Evolutionary conservation across 2,113 vertebrate species (phyloP), one percentile per base, ranked within the genome.

Genomic region (Anas platyrhynchos): DNA sequence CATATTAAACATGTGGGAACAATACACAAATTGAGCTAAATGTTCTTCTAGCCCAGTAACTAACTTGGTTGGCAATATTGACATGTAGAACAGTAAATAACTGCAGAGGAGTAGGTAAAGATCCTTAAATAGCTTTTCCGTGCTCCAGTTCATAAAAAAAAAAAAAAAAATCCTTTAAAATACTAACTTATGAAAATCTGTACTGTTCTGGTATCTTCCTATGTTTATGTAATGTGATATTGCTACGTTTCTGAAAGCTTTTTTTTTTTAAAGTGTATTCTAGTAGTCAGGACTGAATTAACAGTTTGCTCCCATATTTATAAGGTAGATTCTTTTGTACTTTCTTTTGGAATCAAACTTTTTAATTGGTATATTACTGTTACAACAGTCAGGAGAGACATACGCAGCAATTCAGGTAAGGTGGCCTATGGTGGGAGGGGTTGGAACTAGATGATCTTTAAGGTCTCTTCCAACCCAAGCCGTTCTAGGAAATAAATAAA

Each of bases 1-100:
- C 18, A 3, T 52, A 56, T 69, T 9, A 88, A 85, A 9, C 36
- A 1, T 16, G 20, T 65, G n/a, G 25, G 54, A 76, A 25, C 20
- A 31, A 26, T 16, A 41, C 18, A 31, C 8, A 72, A 71, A 12
- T 68, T 0, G 1, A 46, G 36, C 11, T 43, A 13, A 52, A 1
- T 23, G 10, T 54, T 50, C 48, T 11, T 54, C 5, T 32, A 34
- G 9, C 9, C 13, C 9, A 59, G 67, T 26, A 54, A 13, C 4
- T 29, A 58, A 3, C 46, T 22, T 76, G 58, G 7, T 9, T 48
- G 15, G 10, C 16, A 68, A 5, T 65, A 73, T 44, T 1, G 41
- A 11, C 2, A 2, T 31, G 13, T 32, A 27, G 59, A 68, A 32
- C 7, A 58, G 9, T 21, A 50, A 36, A 43, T 87, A 44, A 38